Conservation (phyloP, 2,888 invertebrate species). For the Hydroisotoma schaefferi region DNA sequence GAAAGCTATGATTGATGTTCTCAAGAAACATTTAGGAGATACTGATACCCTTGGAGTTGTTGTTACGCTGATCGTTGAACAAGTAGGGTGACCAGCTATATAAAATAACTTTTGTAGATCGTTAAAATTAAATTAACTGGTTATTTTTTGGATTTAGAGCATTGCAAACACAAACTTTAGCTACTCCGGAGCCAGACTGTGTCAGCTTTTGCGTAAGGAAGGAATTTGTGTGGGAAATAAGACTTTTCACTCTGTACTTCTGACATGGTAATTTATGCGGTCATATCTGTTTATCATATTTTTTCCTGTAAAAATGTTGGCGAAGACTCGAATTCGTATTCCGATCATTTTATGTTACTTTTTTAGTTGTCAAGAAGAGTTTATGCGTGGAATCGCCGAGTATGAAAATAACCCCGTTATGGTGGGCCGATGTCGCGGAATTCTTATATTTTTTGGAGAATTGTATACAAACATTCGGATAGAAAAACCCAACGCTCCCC, state of each 20-base stretch:
- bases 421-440: constrained; percentile 26
- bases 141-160: constrained; percentile 26
- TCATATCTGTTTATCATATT: not conserved
- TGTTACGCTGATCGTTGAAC: constrained; percentile 41
- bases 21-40: constrained; percentile 37
- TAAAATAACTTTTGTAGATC: constrained; percentile 2
- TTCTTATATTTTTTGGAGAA: constrained; percentile 40
- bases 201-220: constrained; percentile 33
- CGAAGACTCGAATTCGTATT: not conserved
- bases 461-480: constrained; percentile 37
- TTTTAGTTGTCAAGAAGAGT: constrained; percentile 40
- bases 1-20: constrained; percentile 29
- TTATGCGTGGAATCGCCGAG: constrained; percentile 28
- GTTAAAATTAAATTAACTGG: not conserved
- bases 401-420: constrained; percentile 19
- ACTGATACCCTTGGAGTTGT: constrained; percentile 41
- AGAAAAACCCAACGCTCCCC: constrained; percentile 14
- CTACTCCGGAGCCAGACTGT: constrained; percentile 44
- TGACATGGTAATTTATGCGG: constrained; percentile 24
- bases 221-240: constrained; percentile 28
- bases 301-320: not conserved
- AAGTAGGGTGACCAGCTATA: constrained; percentile 26
- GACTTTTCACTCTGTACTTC: constrained; percentile 35
- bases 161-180: constrained; percentile 43
- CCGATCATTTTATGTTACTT: not conserved